phyloP scores from a whole-genome alignment of 2,888 invertebrate species.

The Barypeithes pellucidus region DNA sequence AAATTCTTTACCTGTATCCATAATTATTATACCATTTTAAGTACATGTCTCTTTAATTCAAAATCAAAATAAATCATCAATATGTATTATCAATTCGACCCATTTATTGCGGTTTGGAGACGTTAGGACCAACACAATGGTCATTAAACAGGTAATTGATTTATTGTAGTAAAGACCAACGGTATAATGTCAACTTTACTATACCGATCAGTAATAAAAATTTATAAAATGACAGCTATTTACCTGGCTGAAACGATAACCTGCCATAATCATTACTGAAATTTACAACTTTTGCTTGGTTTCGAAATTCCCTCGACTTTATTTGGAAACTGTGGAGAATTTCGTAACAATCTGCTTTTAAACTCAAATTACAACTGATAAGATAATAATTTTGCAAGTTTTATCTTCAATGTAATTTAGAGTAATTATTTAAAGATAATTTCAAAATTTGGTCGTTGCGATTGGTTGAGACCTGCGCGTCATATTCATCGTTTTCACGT shows the following conservation, averaged over 20 bases:
- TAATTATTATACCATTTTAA: too few species aligned
- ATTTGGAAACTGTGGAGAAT: not conserved
- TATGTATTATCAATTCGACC: too few species aligned
- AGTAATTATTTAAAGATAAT: slow-evolving; percentile 8
- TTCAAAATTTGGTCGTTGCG: not conserved
- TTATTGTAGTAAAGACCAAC: too few species aligned
- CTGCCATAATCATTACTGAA: not conserved
- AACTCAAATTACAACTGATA: not conserved
- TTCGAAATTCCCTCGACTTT: not conserved
- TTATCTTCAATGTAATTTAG: slow-evolving; percentile 8
- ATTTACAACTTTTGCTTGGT: not conserved
- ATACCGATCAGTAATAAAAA: too few species aligned
- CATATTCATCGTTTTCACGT: not conserved
- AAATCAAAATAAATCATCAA: too few species aligned
- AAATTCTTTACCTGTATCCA: too few species aligned
- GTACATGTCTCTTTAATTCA: too few species aligned
- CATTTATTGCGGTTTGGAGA: too few species aligned
- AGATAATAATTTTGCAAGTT: not conserved
- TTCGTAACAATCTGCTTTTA: not conserved
- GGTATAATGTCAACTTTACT: too few species aligned
- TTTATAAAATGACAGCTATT: not conserved
- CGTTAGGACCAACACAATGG: too few species aligned
- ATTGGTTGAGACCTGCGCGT: not conserved
- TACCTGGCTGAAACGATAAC: not conserved
- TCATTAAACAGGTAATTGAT: too few species aligned